These are phyloP conservation scores for Cheilosia scutellata DNA, from an alignment of 2,888 invertebrate species.

Conservation along the genomic window DNA sequence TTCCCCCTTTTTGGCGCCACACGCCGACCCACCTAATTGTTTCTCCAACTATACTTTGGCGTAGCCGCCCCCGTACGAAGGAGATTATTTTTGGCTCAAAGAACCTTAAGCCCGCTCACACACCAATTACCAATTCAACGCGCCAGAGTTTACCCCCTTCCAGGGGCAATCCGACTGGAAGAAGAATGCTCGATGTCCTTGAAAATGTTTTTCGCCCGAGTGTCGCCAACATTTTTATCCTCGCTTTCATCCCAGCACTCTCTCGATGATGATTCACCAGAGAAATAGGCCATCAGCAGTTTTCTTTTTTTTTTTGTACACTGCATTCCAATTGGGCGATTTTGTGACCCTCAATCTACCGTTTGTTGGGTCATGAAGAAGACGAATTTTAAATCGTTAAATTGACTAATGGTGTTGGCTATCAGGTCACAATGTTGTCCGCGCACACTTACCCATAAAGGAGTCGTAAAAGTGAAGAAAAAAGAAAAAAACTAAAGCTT, in stretches of 20 bases:
- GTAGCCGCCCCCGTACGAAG: too few relatives aligned
- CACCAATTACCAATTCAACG: not conserved
- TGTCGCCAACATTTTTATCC: constrained; percentile 38
- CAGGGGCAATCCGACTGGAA: constrained; percentile 27
- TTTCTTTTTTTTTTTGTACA: constrained; percentile 23
- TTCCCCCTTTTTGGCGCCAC: too few relatives aligned
- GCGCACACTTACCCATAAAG: constrained; percentile 29
- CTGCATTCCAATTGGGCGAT: constrained; percentile 20
- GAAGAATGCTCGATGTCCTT: constrained; percentile 40
- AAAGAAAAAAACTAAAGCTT: not conserved
- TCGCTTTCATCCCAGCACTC: not conserved
- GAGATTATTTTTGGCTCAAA: too few relatives aligned
- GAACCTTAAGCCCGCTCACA: too few relatives aligned
- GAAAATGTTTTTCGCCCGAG: constrained; percentile 36
- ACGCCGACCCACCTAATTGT: too few relatives aligned
- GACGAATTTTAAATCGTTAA: constrained; percentile 22
- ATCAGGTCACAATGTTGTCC: constrained; percentile 19
- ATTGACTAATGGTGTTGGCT: constrained; percentile 35
- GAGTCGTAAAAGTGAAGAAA: constrained; percentile 44
- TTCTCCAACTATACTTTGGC: too few relatives aligned
- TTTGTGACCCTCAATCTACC: constrained; percentile 8
- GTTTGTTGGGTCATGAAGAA: not conserved
- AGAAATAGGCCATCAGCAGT: constrained; percentile 1
- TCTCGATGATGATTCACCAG: constrained; percentile 28
- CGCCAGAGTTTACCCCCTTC: not conserved